A percentile compares a stretch with the other conserved stretches of the same genome.
These are phyloP conservation scores for Megathymus violae DNA, from an alignment of 1,140 invertebrate genomes.

Conservation along the genomic window DNA sequence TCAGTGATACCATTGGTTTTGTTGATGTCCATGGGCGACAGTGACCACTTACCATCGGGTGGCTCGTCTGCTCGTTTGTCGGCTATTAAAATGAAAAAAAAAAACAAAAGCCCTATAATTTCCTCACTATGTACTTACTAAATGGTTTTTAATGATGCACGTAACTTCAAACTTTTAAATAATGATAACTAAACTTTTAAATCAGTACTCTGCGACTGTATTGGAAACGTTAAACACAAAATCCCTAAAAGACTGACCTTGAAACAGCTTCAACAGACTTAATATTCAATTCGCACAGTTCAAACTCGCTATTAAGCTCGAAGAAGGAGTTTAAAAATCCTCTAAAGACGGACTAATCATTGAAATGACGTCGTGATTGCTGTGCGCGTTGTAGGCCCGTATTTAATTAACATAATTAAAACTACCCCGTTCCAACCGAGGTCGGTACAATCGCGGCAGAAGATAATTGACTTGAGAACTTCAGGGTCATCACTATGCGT, in stretches of 20 bases:
- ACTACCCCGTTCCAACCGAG: conserved; percentile 29
- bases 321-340: conserved; percentile 21
- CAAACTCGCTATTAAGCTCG: conserved; percentile 4
- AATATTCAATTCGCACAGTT: not conserved
- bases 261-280: conserved; percentile 3
- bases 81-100: no score
- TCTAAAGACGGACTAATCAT: conserved; percentile 3
- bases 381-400: conserved; percentile 37
- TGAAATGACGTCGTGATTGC: conserved; percentile 7
- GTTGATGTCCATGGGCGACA: no score
- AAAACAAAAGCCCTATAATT: no score
- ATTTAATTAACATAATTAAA: conserved; percentile 40
- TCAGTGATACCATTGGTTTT: no score
- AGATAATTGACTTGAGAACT: conserved; percentile 48
- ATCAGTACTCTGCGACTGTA: no score
- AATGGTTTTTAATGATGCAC: no score
- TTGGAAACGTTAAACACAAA: no score
- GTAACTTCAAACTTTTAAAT: no score
- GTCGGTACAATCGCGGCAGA: conserved; percentile 31
- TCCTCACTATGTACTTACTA: no score
- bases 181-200: no score
- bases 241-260: not conserved
- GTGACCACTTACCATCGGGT: no score
- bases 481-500: not conserved
- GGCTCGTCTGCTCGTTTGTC: no score